phyloP scores from a whole-genome alignment of 2,113 vertebrate genomes.

The Recurvirostra avosetta region DNA sequence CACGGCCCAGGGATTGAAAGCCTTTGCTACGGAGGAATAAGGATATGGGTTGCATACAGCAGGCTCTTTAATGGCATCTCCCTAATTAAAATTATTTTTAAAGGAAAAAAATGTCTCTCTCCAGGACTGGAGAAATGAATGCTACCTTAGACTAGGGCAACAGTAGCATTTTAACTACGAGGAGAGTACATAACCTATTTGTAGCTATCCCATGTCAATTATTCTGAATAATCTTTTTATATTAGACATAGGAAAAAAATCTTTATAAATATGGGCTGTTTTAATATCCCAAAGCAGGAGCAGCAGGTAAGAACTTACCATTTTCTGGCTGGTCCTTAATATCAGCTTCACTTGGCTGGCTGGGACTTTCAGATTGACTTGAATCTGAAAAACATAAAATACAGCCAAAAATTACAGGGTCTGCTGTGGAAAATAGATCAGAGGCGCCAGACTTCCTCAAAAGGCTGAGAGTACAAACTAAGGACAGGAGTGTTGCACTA shows the following conservation, averaged over 20 bases:
- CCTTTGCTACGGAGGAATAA: slow-evolving; percentile 56
- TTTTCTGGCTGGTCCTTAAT: slow-evolving; percentile 99
- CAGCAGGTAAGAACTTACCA: slow-evolving; percentile 81
- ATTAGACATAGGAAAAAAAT: slow-evolving; percentile 29
- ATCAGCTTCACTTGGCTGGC: slow-evolving; percentile 93
- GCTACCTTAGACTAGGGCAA: not conserved
- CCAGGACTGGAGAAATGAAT: slow-evolving; percentile 7
- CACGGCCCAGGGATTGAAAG: not conserved
- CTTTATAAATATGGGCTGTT: slow-evolving; percentile 41
- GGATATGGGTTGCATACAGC: slow-evolving; percentile 54
- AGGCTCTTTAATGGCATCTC: slow-evolving; percentile 42
- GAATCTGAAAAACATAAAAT: slow-evolving; percentile 88
- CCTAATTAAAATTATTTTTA: slow-evolving; percentile 37
- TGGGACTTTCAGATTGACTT: slow-evolving; percentile 96
- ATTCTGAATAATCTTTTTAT: not conserved
- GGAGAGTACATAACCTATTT: not conserved
- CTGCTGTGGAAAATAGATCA: slow-evolving; percentile 70
- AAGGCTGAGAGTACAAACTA: slow-evolving; percentile 60
- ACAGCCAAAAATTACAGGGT: slow-evolving; percentile 80
- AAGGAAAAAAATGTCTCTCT: not conserved
- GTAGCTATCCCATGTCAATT: slow-evolving; percentile 26
- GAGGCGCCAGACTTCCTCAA: slow-evolving; percentile 72
- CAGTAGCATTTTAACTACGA: not conserved
- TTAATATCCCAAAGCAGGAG: slow-evolving; percentile 58
- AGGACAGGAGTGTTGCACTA: slow-evolving; percentile 43